A percentile compares a stretch with the other conserved stretches of the same genome.
Evolutionary conservation across 2,888 invertebrate species (phyloP).

Genomic region (Tetragonisca angustula): DNA sequence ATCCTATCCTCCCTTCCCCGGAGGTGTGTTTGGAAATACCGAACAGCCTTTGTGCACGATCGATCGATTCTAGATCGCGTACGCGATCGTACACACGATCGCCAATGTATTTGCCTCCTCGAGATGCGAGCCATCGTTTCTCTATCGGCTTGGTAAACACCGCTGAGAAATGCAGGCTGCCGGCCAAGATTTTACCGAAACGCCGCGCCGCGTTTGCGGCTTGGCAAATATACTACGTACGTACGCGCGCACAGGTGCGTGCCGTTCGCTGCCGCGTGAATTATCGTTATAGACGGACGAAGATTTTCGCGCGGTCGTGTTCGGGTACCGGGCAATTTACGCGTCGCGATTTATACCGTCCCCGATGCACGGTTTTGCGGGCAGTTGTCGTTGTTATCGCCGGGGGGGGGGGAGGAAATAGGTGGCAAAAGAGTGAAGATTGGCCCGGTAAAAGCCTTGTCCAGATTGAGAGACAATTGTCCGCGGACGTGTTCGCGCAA

Average conservation of each 20-base stretch:
- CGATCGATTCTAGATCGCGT: conserved; percentile 1
- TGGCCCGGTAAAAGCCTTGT: neutral
- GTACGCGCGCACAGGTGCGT: conserved; percentile 77
- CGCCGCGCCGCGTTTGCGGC: conserved; percentile 74
- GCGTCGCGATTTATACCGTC: conserved; percentile 43
- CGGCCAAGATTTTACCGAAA: conserved; percentile 78
- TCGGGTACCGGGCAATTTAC: conserved; percentile 39
- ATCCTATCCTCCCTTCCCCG: conserved; percentile 48
- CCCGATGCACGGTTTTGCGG: neutral
- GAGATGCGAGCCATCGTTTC: neutral
- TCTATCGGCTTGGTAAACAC: conserved; percentile 47
- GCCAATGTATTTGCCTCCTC: neutral
- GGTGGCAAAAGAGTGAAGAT: neutral
- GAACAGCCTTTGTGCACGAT: neutral
- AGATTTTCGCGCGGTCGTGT: conserved; percentile 65
- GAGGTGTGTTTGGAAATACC: conserved; percentile 36
- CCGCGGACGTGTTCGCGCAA: too few species aligned
- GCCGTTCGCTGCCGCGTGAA: conserved; percentile 67
- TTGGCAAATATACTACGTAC: conserved; percentile 76
- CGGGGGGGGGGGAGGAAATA: too few species aligned
- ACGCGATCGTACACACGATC: neutral
- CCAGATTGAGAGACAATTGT: too few species aligned
- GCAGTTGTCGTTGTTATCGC: neutral
- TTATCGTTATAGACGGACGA: conserved; percentile 67
- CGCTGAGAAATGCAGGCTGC: conserved; percentile 66